Conservation (phyloP, 2,113 vertebrate genomes). For the Lepidothrix coronata region DNA sequence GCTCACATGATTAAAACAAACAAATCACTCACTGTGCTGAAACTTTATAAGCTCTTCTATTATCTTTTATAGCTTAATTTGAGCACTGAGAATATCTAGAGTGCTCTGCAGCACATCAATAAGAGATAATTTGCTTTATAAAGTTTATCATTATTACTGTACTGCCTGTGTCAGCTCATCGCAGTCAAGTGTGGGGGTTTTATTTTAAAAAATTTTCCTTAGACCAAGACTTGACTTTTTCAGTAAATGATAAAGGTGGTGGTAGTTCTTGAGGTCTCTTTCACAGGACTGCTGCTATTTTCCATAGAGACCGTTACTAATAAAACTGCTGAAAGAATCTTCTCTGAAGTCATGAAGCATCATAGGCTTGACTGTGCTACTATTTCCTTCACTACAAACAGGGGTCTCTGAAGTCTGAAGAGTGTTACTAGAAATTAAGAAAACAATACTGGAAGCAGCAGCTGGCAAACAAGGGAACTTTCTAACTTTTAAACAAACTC, state of each 20-base stretch:
- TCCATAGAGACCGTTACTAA: not conserved
- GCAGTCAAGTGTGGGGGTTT: not conserved
- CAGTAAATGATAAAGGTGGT: not conserved
- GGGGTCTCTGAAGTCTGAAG: not conserved
- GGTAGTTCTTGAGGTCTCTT: not conserved
- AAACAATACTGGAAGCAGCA: not conserved
- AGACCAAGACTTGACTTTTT: not conserved
- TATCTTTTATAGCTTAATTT: slow-evolving; percentile 49
- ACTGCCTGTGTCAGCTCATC: not conserved
- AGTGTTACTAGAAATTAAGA: not conserved
- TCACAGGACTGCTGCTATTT: not conserved
- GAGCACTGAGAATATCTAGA: not conserved
- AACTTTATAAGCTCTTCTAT: slow-evolving; percentile 45
- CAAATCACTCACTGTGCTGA: slow-evolving; percentile 36
- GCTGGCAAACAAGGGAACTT: not conserved
- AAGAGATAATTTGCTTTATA: slow-evolving; percentile 6
- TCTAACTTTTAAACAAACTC: not conserved
- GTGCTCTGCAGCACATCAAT: slow-evolving; percentile 33
- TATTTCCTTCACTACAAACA: not conserved
- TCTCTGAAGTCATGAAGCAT: not conserved
- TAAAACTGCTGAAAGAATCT: not conserved
- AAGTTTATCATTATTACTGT: slow-evolving; percentile 37
- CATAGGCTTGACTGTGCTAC: not conserved
- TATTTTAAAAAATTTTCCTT: not conserved
- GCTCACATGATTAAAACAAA: slow-evolving; percentile 49